Percentiles rank a stretch among this genome's conserved stretches.
Evolutionary conservation across 2,113 vertebrate genomes (phyloP).

Genomic region (Neodontobutis hainanensis): DNA sequence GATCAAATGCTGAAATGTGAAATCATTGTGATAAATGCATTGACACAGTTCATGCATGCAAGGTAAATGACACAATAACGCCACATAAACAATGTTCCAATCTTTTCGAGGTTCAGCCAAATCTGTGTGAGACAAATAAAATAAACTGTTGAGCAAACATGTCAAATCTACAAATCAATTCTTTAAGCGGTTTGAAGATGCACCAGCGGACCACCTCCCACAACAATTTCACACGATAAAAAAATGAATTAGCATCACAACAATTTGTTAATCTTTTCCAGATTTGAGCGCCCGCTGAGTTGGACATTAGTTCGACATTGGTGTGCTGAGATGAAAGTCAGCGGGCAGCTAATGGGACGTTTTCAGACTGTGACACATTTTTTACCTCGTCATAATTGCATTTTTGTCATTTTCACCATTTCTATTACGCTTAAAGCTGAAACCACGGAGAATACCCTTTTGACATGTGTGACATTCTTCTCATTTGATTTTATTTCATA

Average conservation of each 20-base stretch:
- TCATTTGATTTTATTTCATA: constrained; percentile 22
- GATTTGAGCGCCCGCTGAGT: constrained; percentile 52
- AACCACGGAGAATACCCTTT: neutral
- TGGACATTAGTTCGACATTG: constrained; percentile 58
- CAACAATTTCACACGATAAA: constrained; percentile 29
- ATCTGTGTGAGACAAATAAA: constrained; percentile 56
- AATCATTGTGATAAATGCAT: constrained; percentile 1
- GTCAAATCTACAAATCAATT: constrained; percentile 53
- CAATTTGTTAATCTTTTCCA: constrained; percentile 63
- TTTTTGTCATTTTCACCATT: constrained; percentile 34
- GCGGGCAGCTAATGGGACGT: constrained; percentile 63
- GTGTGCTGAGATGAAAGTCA: constrained; percentile 57
- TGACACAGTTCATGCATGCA: constrained; percentile 7
- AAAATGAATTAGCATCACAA: constrained; percentile 53
- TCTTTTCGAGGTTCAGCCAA: constrained; percentile 12
- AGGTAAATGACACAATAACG: neutral
- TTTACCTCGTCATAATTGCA: constrained; percentile 35
- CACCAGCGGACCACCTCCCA: neutral
- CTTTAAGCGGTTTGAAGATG: constrained; percentile 32
- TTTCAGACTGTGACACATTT: constrained; percentile 53
- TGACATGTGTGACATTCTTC: neutral
- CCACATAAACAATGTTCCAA: neutral
- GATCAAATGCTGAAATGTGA: neutral
- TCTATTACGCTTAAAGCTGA: constrained; percentile 33
- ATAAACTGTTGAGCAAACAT: constrained; percentile 77